A percentile compares a stretch with the other conserved stretches of the same genome.
Conservation (phyloP, 2,888 invertebrate genomes). For the Drosophila kokeensis region DNA sequence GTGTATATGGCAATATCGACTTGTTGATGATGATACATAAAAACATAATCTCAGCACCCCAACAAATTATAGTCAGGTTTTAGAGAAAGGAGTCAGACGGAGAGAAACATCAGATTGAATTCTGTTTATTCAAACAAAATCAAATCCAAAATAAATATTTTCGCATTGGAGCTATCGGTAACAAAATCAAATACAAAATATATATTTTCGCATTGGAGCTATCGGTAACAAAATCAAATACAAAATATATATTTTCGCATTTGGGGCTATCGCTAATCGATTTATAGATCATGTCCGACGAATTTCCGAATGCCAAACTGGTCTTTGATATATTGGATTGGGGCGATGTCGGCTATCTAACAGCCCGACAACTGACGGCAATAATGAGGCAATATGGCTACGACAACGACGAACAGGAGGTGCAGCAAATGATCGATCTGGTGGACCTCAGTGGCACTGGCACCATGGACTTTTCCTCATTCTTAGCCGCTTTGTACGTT, state of each 20-base stretch:
- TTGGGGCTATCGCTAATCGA: not conserved
- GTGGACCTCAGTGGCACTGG: constrained; percentile 14
- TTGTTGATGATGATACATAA: too few species aligned
- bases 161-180: not conserved
- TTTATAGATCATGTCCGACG: not conserved
- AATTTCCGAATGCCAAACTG: constrained; percentile 1
- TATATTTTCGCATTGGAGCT: not conserved
- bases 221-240: too few species aligned
- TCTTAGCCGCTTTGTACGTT: constrained; percentile 13
- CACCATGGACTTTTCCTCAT: constrained; percentile 9
- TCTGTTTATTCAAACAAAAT: not conserved
- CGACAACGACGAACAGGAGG: constrained; percentile 5
- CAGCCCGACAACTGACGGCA: constrained; percentile 4
- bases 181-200: not conserved
- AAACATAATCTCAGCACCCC: not conserved
- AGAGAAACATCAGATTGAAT: not conserved
- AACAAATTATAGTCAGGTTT: not conserved
- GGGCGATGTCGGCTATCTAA: constrained; percentile 5
- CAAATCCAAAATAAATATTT: not conserved
- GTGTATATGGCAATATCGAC: too few species aligned
- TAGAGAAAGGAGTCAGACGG: not conserved
- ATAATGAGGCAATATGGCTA: constrained; percentile 18
- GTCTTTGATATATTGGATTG: constrained; percentile 19
- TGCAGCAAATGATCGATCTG: constrained; percentile 4
- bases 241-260: not conserved